Conservation (phyloP, 2,113 vertebrate species). For the Corythornis madagascariensis region DNA sequence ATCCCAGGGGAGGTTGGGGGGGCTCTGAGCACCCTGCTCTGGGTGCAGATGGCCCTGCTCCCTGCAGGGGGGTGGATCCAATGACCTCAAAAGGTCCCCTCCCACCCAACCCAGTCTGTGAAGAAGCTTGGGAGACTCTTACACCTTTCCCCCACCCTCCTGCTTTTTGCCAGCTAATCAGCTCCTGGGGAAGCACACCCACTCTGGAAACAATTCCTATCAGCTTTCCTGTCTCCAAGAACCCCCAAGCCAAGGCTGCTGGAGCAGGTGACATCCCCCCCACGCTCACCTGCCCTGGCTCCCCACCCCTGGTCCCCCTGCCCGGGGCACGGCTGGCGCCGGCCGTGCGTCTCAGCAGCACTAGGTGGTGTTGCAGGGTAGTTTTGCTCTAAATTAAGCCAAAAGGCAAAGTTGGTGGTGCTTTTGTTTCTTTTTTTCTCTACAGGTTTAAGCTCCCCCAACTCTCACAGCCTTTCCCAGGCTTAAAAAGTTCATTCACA, state of each 20-base stretch:
- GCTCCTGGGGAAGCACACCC: not conserved
- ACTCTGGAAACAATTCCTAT: not conserved
- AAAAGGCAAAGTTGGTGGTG: not conserved
- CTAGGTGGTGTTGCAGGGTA: conserved; percentile 26
- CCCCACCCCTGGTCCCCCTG: not conserved
- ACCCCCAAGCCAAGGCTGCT: not conserved
- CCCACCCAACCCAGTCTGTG: not conserved
- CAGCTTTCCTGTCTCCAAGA: not conserved
- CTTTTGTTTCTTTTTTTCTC: not conserved
- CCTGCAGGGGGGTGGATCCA: not conserved
- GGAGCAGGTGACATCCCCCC: not conserved
- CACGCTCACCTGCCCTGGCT: accelerated
- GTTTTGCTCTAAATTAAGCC: not conserved
- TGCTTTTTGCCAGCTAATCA: not conserved
- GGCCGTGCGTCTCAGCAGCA: not conserved
- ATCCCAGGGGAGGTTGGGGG: no score
- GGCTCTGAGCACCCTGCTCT: not conserved
- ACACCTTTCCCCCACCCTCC: not conserved
- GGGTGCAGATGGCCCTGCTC: not conserved
- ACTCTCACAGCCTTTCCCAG: not conserved
- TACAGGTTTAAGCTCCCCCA: not conserved
- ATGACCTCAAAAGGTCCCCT: not conserved
- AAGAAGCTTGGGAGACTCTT: not conserved
- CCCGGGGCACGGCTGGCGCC: not conserved
- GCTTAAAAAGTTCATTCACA: accelerated